Evolutionary conservation across 2,113 vertebrate genomes (phyloP), one percentile per base, ranked within the genome.

Genomic region (Aythya baeri): DNA sequence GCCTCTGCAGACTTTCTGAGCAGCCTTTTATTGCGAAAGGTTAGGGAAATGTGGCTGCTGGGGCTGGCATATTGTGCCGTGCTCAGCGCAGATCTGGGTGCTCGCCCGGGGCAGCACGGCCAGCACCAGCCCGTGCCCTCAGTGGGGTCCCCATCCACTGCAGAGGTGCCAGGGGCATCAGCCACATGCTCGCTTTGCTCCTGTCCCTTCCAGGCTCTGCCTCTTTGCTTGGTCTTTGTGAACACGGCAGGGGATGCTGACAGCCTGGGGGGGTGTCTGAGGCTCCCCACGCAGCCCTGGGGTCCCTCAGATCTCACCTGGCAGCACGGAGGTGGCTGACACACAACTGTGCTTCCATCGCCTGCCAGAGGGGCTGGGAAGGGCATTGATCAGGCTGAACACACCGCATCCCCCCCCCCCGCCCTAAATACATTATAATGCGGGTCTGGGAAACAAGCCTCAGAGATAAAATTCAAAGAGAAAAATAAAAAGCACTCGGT

Each of bases 271-370:
- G 43, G 29, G 34, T 21, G 8, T 31, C 41, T 41, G n/a, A 27
- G 31, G 68, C 22, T 83, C 43, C 38, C 26, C 50, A 66, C 8
- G 0, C 73, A 70, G 46, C 32, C 41, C 38, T 0, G 14, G 18
- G 34, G 5, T 2, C 9, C n/a, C 7, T 0, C 1, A 11, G n/a
- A 59, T 17, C 46, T 21, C 46, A 31, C 9, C 11, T 6, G 16
- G 61, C 13, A 59, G 67, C 62, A 43, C 2, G 13, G 1, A 22
- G 27, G 70, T 0, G 9, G 5, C 38, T 1, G 55, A 52, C 55
- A 17, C 3, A 1, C 0, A 5, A 2, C 4, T 1, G 38, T 9
- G 2, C 26, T 11, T 49, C 2, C 25, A 20, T 3, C 44, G 15
- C 0, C 49, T 50, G 10, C 50, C 8, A 1, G 9, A 18, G 27